A percentile compares a stretch with the other conserved stretches of the same genome.
Evolutionary conservation across 2,888 invertebrate genomes (phyloP).

Genomic region (Thymelicus acteon): DNA sequence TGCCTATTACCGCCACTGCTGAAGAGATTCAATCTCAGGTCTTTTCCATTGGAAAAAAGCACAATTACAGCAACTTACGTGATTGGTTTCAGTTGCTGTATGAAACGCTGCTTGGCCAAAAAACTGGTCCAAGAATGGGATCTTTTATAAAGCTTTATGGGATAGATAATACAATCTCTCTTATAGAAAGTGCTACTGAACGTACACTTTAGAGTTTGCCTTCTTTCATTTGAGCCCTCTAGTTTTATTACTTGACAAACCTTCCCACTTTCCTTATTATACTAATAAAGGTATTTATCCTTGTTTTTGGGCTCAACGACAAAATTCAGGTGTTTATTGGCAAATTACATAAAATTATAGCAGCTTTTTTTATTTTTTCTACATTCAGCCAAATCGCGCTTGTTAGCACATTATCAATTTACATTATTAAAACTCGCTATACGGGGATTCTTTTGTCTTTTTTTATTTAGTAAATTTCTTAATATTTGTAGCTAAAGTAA

Average conservation of each 20-base stretch:
- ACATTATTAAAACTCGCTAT: constrained; percentile 17
- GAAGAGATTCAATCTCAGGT: constrained; percentile 13
- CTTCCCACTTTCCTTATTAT: constrained; percentile 16
- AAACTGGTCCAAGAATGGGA: constrained; percentile 8
- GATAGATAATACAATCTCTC: constrained; percentile 12
- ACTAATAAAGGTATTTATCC: constrained; percentile 20
- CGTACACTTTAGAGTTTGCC: constrained; percentile 12
- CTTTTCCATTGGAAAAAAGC: constrained; percentile 7
- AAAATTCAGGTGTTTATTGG: constrained; percentile 24
- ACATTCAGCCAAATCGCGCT: constrained; percentile 13
- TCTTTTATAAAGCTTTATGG: constrained; percentile 11
- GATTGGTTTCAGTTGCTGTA: constrained; percentile 12
- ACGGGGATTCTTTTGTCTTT: constrained; percentile 27
- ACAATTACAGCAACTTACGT: constrained; percentile 7
- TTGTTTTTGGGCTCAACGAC: constrained; percentile 22
- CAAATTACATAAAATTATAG: constrained; percentile 25
- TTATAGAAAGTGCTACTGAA: constrained; percentile 13
- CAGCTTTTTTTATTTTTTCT: constrained; percentile 14
- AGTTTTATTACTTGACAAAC: constrained; percentile 19
- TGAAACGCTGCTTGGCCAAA: constrained; percentile 13
- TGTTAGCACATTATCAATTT: constrained; percentile 21
- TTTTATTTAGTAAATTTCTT: constrained; percentile 28
- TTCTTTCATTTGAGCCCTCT: constrained; percentile 13
- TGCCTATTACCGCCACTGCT: constrained; percentile 11
- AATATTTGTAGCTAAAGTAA: constrained; percentile 28